Evolutionary conservation across 2,113 vertebrate species (phyloP), one percentile per base, ranked within the genome.

Genomic region (Nibea albiflora): DNA sequence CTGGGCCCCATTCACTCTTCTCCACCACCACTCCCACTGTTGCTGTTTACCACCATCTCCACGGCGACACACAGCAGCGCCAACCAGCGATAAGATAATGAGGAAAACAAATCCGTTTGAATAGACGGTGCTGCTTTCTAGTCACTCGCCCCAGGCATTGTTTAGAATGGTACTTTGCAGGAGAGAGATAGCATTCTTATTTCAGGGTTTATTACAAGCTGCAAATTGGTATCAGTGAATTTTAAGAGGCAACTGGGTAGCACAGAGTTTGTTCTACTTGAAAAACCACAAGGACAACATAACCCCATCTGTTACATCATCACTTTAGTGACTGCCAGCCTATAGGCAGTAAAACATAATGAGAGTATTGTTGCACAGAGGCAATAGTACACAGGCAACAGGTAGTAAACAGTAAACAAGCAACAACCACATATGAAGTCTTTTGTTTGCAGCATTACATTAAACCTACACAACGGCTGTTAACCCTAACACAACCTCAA

Each of bases 31-130:
- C 87, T 84, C 89, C 81, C 83, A 11, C 76, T 54, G 54, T 77
- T 81, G 76, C 87, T 94, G 92, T 95, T 94, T 95, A 93, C 90
- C 86, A 62, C 74, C 52, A 61, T 95, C 89, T 70, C 93, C 90
- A 90, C 60, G 85, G 94, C 14, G 83, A 96, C 91, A 35, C 73
- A 73, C 77, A 64, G 87, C 78, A 78, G 88, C 84, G 16, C 86
- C 75, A 90, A 88, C 90, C 85, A 50, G 87, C 42, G 90, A 95
- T 94, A 94, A 95, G 92, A 84, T 94, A 95, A 95, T 93, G 93
- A 94, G 90, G 92, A 85, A 94, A 95, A 95, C 91, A 93, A 94
- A 94, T 83, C 84, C 90, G 75, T 91, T 90, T 93, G 90, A 92
- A 93, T 90, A 88, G 93, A 89, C 44, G 15, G 35, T 52, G 80